Evolutionary conservation across 2,797 vertebrate genomes (phyloP).

Genomic region (Poeciliopsis gracilis): DNA sequence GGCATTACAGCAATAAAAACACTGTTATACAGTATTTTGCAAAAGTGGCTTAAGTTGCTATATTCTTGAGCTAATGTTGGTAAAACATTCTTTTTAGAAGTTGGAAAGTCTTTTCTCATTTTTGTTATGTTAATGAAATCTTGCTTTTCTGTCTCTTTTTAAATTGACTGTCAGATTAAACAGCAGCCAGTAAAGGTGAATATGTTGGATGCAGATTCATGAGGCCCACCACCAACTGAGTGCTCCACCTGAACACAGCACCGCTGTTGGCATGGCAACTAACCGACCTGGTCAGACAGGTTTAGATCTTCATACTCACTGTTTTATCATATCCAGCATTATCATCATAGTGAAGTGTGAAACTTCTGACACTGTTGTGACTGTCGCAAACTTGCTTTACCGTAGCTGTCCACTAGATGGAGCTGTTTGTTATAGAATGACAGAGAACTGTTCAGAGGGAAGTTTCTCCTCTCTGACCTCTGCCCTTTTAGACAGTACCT

Average conservation of each 20-base stretch:
- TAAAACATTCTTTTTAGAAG: neutral
- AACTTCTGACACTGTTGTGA: neutral
- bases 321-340: neutral
- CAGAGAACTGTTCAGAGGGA: neutral
- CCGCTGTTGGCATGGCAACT: neutral
- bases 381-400: neutral
- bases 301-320: neutral
- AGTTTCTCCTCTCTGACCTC: neutral
- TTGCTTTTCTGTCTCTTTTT: neutral
- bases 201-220: neutral
- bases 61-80: neutral
- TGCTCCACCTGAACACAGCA: neutral
- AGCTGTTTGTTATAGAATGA: neutral
- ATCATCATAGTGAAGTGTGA: neutral
- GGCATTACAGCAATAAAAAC: neutral
- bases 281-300: neutral
- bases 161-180: neutral
- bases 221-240: neutral
- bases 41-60: neutral
- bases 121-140: neutral
- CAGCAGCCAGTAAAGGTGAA: neutral
- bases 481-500: neutral
- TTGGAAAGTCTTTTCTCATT: neutral
- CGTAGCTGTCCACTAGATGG: constrained; percentile 32
- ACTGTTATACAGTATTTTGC: neutral